phyloP scores from a whole-genome alignment of 2,113 vertebrate species.

The Bos javanicus region DNA sequence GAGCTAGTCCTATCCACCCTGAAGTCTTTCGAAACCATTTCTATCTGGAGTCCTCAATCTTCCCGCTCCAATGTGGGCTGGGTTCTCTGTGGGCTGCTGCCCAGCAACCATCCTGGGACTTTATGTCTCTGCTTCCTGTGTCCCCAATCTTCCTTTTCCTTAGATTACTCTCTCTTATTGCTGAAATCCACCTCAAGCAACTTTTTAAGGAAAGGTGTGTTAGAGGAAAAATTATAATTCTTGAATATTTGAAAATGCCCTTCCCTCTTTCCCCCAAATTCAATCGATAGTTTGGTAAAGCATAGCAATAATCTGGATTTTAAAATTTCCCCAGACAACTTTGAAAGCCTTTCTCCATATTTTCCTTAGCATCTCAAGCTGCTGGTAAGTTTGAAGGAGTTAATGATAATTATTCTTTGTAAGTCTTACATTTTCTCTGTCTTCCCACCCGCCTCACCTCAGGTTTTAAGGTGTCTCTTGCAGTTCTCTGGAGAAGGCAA shows the following conservation, averaged over 20 bases:
- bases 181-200: not conserved
- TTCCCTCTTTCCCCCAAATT: not conserved
- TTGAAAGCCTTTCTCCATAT: not conserved
- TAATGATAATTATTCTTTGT: not conserved
- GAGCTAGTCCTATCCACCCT: not conserved
- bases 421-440: not conserved
- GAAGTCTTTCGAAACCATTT: not conserved
- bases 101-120: not conserved
- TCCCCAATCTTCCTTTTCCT: not conserved
- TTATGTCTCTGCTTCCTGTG: not conserved
- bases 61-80: not conserved
- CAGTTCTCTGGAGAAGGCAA: not conserved
- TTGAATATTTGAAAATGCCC: not conserved
- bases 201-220: not conserved
- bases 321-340: not conserved
- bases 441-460: accelerated
- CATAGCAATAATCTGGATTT: not conserved
- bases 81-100: not conserved
- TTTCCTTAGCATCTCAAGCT: not conserved
- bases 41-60: not conserved
- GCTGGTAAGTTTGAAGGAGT: not conserved
- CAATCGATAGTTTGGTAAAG: not conserved
- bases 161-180: not conserved
- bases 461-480: not conserved
- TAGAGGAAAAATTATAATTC: not conserved